Conservation (phyloP, 2,113 vertebrate species). For the Nanger granti region DNA sequence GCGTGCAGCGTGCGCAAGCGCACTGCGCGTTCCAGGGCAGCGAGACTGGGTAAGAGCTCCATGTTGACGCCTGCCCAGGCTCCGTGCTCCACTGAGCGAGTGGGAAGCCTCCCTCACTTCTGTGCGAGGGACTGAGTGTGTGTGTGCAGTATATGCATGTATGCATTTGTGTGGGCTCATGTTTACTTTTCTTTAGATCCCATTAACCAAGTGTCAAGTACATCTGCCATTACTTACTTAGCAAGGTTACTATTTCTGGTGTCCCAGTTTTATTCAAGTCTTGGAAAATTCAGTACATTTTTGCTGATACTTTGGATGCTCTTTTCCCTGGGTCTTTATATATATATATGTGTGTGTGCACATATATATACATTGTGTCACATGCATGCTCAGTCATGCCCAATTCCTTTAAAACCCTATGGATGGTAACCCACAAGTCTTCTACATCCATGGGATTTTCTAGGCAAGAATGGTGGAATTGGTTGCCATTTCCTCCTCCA, state of each 20-base stretch:
- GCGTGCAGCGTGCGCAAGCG: constrained; percentile 77
- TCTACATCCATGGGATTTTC: background rate
- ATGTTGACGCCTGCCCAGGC: constrained; percentile 76
- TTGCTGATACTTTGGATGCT: constrained; percentile 14
- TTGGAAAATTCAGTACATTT: constrained; percentile 44
- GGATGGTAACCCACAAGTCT: background rate
- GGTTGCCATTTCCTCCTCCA: background rate
- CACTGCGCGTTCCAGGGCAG: constrained; percentile 89
- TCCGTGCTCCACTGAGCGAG: constrained; percentile 72
- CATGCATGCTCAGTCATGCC: background rate
- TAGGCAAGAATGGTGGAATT: background rate
- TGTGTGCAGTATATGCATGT: background rate
- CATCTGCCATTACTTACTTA: constrained; percentile 65
- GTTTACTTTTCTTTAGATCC: constrained; percentile 54
- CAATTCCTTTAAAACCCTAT: background rate
- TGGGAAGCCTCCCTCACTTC: constrained; percentile 80
- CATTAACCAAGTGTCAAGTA: constrained; percentile 71
- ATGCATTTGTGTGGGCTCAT: constrained; percentile 34
- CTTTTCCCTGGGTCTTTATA: background rate
- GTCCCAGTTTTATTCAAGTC: constrained; percentile 65
- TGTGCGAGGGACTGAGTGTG: constrained; percentile 28
- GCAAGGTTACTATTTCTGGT: constrained; percentile 67
- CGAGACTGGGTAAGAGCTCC: constrained; percentile 87
- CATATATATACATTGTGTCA: background rate
- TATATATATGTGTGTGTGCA: no score